Percentiles rank a stretch among this genome's conserved stretches.
These are phyloP conservation scores for Pseudeuparius sepicola DNA, from an alignment of 2,888 invertebrate species.

Conservation along the genomic window DNA sequence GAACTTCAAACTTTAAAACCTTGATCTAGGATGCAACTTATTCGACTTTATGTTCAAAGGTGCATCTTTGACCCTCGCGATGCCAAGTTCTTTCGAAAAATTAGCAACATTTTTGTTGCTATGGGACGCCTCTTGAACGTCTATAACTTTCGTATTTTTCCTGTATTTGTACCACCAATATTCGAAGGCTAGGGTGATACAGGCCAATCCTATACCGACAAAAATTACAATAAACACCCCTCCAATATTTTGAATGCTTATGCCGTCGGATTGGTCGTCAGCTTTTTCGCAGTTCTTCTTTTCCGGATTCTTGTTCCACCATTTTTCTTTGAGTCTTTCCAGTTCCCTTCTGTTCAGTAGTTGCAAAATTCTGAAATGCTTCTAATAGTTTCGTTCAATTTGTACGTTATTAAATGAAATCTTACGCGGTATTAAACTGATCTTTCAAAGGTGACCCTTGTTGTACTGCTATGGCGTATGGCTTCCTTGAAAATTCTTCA, in stretches of 20 bases:
- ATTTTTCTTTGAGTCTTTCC: constrained; percentile 88
- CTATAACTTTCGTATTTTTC: constrained; percentile 41
- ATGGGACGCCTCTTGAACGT: constrained; percentile 56
- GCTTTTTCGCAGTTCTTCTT: constrained; percentile 68
- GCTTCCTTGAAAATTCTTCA: constrained; percentile 94
- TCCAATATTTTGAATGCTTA: constrained; percentile 95
- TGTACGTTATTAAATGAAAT: too few relatives aligned
- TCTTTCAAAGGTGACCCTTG: constrained; percentile 91
- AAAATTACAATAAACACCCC: constrained; percentile 97
- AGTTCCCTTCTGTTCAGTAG: constrained; percentile 86
- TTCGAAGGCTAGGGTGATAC: constrained; percentile 83
- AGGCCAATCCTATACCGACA: constrained; percentile 87
- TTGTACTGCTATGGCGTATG: constrained; percentile 94
- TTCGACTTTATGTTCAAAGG: constrained; percentile 10
- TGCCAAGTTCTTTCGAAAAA: constrained; percentile 9
- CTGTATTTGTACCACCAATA: constrained; percentile 71
- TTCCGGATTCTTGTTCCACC: constrained; percentile 88
- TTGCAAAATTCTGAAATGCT: constrained; percentile 66
- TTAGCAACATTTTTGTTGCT: constrained; percentile 1
- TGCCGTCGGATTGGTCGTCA: constrained; percentile 92
- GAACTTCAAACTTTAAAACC: too few relatives aligned
- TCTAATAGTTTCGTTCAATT: background rate
- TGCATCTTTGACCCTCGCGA: constrained; percentile 12
- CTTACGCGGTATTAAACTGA: constrained; percentile 91
- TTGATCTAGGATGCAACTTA: constrained; percentile 24